These are phyloP conservation scores for Xyrauchen texanus DNA, from an alignment of 2,113 vertebrate species.

Conservation along the genomic window DNA sequence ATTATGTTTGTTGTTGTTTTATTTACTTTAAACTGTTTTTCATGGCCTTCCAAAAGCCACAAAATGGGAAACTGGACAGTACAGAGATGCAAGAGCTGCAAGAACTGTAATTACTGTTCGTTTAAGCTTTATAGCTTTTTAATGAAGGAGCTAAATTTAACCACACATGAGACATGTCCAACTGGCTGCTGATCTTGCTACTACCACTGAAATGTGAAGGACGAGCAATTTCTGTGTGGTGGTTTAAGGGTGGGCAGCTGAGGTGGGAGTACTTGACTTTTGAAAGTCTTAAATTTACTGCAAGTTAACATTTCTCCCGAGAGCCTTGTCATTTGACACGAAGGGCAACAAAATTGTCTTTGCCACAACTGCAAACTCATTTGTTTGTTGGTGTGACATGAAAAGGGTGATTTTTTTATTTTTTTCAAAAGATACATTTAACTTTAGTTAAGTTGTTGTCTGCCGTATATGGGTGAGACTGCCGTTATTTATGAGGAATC, in stretches of 20 bases:
- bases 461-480: neutral
- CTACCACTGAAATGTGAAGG: slow-evolving; percentile 18
- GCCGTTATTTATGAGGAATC: too few species aligned
- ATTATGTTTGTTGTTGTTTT: slow-evolving; percentile 61
- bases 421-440: neutral
- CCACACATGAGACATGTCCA: slow-evolving; percentile 44
- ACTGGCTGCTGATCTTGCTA: slow-evolving; percentile 42
- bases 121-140: slow-evolving; percentile 69
- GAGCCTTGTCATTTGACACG: slow-evolving; percentile 62
- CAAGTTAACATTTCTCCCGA: slow-evolving; percentile 46
- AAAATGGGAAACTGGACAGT: slow-evolving; percentile 14
- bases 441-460: neutral
- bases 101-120: slow-evolving; percentile 70
- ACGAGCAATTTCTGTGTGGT: slow-evolving; percentile 15
- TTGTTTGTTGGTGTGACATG: slow-evolving; percentile 43
- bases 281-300: slow-evolving; percentile 63
- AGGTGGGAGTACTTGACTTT: slow-evolving; percentile 54
- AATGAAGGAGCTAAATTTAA: slow-evolving; percentile 70
- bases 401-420: too few species aligned
- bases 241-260: slow-evolving; percentile 3
- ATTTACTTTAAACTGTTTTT: slow-evolving; percentile 40
- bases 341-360: slow-evolving; percentile 25
- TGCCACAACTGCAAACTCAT: slow-evolving; percentile 62
- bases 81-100: slow-evolving; percentile 30
- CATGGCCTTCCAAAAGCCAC: slow-evolving; percentile 42